A percentile compares a stretch with the other conserved stretches of the same genome.
These are phyloP conservation scores for Lipophrys pholis DNA, from an alignment of 2,113 vertebrate species.

Conservation along the genomic window DNA sequence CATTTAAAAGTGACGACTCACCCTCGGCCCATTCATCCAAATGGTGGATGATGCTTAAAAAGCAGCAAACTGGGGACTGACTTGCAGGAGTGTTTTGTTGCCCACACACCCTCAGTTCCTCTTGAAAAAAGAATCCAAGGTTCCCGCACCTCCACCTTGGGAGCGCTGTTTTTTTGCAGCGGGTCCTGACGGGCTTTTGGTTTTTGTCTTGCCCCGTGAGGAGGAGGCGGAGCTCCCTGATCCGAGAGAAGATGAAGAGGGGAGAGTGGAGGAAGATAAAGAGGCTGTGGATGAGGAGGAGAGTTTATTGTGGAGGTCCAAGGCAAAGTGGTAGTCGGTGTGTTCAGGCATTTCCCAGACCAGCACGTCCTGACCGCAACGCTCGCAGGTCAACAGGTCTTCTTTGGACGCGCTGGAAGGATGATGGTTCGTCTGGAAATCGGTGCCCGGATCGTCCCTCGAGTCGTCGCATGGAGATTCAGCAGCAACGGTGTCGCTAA, in stretches of 20 bases:
- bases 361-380: conserved; percentile 85
- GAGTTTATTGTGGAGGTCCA: conserved; percentile 91
- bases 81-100: no score
- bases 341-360: conserved; percentile 96
- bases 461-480: conserved; percentile 14
- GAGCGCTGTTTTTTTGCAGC: conserved; percentile 82
- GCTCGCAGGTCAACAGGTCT: conserved; percentile 88
- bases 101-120: conserved; percentile 55
- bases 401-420: conserved; percentile 55
- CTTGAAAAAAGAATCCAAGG: conserved; percentile 93
- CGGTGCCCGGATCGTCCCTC: background rate
- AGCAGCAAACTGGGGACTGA: no score
- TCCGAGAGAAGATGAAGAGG: conserved; percentile 29
- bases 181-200: conserved; percentile 77
- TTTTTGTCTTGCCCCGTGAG: conserved; percentile 81
- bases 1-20: no score
- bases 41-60: no score
- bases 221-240: conserved; percentile 43
- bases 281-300: conserved; percentile 57
- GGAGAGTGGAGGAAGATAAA: background rate
- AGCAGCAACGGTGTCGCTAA: conserved; percentile 4
- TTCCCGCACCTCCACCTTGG: conserved; percentile 75
- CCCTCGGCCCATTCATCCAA: no score
- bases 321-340: conserved; percentile 93
- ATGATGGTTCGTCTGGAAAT: background rate